Conservation (phyloP, 2,797 vertebrate species). For the Setipinna tenuifilis region DNA sequence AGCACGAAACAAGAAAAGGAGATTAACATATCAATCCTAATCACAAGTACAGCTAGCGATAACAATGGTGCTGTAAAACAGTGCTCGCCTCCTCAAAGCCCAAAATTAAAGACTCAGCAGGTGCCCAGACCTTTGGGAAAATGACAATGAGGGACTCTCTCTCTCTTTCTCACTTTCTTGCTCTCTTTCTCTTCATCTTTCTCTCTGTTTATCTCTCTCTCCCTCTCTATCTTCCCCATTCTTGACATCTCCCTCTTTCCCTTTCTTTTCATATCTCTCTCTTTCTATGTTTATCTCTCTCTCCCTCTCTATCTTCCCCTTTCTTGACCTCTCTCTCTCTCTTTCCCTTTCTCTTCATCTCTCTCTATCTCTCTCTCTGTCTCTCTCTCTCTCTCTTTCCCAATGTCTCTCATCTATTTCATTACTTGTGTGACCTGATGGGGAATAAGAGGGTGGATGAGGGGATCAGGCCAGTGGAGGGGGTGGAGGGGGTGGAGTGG, state of each 20-base stretch:
- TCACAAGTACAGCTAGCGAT: neutral
- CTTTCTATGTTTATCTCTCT: neutral
- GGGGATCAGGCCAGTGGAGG: too few species aligned
- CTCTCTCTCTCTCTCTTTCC: too few species aligned
- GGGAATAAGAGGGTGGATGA: neutral
- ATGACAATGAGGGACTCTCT: neutral
- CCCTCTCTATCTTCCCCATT: too few species aligned
- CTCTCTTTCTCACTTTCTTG: neutral
- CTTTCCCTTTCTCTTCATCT: too few species aligned
- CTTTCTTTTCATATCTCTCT: too few species aligned
- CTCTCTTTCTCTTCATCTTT: neutral
- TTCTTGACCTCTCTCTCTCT: neutral
- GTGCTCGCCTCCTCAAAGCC: neutral
- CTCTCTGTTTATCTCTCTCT: neutral
- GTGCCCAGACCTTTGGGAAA: neutral
- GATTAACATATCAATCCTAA: conserved; percentile 10
- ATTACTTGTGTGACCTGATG: neutral
- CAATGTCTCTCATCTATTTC: neutral
- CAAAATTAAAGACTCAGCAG: conserved; percentile 2
- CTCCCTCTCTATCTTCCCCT: neutral
- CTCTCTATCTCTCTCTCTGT: too few species aligned
- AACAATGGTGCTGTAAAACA: conserved; percentile 1
- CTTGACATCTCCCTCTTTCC: too few species aligned
- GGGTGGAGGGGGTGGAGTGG: neutral
- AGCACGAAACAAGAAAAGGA: neutral